Conservation (phyloP, 2,888 invertebrate species). For the Chalcis sispes region DNA sequence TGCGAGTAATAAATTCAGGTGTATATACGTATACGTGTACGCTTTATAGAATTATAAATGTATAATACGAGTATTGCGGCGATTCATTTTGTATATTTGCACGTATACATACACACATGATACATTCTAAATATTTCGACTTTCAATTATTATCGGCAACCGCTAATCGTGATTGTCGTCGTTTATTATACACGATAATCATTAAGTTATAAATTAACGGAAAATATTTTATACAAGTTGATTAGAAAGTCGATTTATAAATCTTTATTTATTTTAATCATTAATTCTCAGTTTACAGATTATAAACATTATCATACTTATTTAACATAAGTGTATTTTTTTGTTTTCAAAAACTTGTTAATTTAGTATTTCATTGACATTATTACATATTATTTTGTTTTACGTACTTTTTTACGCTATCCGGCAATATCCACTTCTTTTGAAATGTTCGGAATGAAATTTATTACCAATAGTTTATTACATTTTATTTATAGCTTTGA, state of each 20-base stretch:
- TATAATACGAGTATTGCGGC: too few relatives aligned
- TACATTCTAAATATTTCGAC: slow-evolving; percentile 20
- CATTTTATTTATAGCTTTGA: not conserved
- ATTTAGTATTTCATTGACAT: slow-evolving; percentile 6
- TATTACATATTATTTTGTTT: not conserved
- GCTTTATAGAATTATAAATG: not conserved
- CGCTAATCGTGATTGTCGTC: slow-evolving; percentile 13
- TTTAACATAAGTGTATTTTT: not conserved
- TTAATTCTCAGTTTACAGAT: slow-evolving; percentile 14
- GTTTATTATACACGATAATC: slow-evolving; percentile 11
- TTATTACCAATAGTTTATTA: not conserved
- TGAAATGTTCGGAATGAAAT: not conserved
- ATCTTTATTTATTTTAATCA: slow-evolving; percentile 20
- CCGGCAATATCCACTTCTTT: too few relatives aligned
- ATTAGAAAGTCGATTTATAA: slow-evolving; percentile 34
- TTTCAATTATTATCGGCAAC: slow-evolving; percentile 30
- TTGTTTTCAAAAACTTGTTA: not conserved
- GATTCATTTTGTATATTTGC: too few relatives aligned
- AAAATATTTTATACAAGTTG: slow-evolving; percentile 18
- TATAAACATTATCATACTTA: slow-evolving; percentile 8
- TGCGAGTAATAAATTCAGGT: not conserved
- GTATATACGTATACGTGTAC: not conserved
- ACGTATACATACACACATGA: not conserved
- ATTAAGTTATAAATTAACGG: slow-evolving; percentile 20
- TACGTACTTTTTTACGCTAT: not conserved